phyloP scores from a whole-genome alignment of 2,797 vertebrate genomes.

The Enteromius treurensis region DNA sequence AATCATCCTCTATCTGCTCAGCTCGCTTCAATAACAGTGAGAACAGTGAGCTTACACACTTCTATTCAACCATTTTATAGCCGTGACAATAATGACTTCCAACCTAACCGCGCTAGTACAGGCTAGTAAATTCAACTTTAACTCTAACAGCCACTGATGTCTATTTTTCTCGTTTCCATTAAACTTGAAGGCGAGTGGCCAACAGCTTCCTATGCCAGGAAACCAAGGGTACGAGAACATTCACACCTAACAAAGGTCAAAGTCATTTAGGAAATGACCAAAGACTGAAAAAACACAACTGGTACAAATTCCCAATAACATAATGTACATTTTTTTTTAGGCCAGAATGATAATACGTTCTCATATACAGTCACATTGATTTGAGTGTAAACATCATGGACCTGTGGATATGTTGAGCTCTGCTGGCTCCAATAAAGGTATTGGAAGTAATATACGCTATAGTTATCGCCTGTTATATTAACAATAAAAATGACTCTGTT shows the following conservation, averaged over 20 bases:
- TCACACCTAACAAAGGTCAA: conserved; percentile 52
- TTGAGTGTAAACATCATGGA: neutral
- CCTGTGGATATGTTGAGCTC: neutral
- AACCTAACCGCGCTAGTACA: neutral
- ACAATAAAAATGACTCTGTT: conserved; percentile 49
- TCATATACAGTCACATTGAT: neutral
- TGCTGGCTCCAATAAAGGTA: neutral
- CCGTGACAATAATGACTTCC: conserved; percentile 20
- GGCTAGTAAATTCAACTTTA: conserved; percentile 30
- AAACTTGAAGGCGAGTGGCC: conserved; percentile 30
- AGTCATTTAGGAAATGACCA: conserved; percentile 49
- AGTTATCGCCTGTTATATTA: neutral
- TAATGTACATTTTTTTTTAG: neutral
- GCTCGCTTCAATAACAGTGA: neutral
- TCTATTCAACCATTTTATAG: conserved; percentile 32
- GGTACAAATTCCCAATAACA: neutral
- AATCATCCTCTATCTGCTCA: neutral
- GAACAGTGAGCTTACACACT: neutral
- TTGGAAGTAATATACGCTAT: neutral
- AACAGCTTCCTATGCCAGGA: conserved; percentile 47
- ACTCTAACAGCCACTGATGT: conserved; percentile 27
- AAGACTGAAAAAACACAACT: neutral
- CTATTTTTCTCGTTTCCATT: conserved; percentile 25
- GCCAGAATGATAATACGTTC: neutral
- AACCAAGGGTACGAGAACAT: conserved; percentile 26